Conservation (phyloP, 2,113 vertebrate genomes). For the Spermophilus dauricus region DNA sequence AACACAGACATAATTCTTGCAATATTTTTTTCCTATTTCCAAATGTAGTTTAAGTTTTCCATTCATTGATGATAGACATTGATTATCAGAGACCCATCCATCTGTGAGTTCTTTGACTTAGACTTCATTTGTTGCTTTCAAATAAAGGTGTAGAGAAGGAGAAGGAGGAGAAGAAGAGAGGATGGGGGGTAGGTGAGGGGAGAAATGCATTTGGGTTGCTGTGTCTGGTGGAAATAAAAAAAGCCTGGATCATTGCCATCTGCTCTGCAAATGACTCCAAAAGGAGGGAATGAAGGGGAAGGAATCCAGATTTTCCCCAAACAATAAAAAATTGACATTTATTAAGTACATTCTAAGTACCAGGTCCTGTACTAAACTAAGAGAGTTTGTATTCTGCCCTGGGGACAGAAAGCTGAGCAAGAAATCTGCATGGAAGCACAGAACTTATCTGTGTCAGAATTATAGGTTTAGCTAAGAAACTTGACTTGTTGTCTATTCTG, state of each 20-base stretch:
- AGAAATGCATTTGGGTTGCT: background rate
- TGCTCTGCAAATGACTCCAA: background rate
- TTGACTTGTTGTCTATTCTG: background rate
- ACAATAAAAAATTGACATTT: background rate
- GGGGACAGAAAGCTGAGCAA: background rate
- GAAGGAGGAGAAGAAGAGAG: no score
- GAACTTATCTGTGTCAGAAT: background rate
- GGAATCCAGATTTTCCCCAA: background rate
- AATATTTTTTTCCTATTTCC: background rate
- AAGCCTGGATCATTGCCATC: background rate
- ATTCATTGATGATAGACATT: background rate
- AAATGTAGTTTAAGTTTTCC: background rate
- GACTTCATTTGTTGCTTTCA: background rate
- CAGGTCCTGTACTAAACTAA: background rate
- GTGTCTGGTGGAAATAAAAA: background rate
- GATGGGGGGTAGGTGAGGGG: no score
- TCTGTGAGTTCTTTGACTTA: background rate
- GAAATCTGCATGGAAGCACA: conserved; percentile 18
- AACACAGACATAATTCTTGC: background rate
- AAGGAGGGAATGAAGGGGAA: background rate
- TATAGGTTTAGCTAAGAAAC: background rate
- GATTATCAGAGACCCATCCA: background rate
- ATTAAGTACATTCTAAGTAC: background rate
- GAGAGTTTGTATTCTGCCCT: conserved; percentile 23
- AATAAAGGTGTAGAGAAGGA: background rate